Percentiles rank a stretch among this genome's conserved stretches.
Conservation (phyloP, 2,888 invertebrate species). For the Spilosoma lubricipeda region DNA sequence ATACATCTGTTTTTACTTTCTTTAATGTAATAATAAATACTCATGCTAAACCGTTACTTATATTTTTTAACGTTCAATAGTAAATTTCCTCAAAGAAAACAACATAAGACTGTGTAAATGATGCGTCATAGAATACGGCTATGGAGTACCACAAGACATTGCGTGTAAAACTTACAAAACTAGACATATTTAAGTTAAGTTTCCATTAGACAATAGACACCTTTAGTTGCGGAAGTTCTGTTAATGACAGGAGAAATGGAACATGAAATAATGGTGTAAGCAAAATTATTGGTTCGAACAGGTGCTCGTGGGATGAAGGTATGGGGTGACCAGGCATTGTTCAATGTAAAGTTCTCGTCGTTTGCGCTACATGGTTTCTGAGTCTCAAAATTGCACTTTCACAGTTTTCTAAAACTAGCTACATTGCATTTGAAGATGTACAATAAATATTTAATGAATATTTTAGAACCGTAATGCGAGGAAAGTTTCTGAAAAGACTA, state of each 20-base stretch:
- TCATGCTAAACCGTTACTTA: too few relatives aligned
- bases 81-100: not conserved
- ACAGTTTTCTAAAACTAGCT: not conserved
- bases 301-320: conserved; percentile 60
- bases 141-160: conserved; percentile 10
- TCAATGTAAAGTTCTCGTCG: not conserved
- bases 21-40: too few relatives aligned
- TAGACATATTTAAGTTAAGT: conserved; percentile 7
- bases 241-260: conserved; percentile 65
- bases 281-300: conserved; percentile 70
- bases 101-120: not conserved
- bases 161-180: not conserved
- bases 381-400: not conserved
- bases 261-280: conserved; percentile 58
- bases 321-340: conserved; percentile 43
- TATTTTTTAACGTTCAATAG: not conserved
- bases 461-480: too few relatives aligned
- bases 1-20: too few relatives aligned
- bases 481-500: not conserved
- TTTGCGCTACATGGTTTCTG: not conserved
- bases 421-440: not conserved
- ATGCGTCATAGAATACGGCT: not conserved
- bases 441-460: not conserved
- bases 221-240: conserved; percentile 54
- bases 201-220: conserved; percentile 32